Base-by-base conservation (phyloP, 2,888 invertebrate species). In the Eupithecia subumbrata region DNA sequence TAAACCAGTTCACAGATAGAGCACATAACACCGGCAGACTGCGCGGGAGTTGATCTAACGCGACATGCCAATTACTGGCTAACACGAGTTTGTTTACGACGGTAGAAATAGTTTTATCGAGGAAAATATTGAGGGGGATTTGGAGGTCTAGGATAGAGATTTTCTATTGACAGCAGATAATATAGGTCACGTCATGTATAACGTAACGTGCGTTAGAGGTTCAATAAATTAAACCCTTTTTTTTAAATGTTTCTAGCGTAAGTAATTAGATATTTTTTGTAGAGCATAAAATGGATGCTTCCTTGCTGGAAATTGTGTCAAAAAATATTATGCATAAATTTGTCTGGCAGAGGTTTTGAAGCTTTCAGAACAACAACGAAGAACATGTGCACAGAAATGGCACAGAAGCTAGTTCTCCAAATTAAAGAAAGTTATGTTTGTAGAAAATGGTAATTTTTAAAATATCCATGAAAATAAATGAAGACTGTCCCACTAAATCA, bases 21-120 rank as follows among this genome's bases (percentile, higher is more conserved):
- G 34, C 56, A 69, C 72, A 66, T 69, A 69, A 76, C 71, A 70
- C 1, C 22, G 74, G 74, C 11, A 73, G 75, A 56, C 63, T 76
- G 82, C 82, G 82, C 85, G 81, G 79, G 84, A 83, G 85, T 84
- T 85, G 83, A 87, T 88, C 84, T 87, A 88, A 89, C 85, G 84
- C 86, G 85, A 87, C 87, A 82, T 78, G 79, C 79, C 83, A 84
- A 88, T 88, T 89, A 88, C 86, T 81, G 80, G 73, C 78, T 81
- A 78, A 82, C 80, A 79, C 80, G 69, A 64, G 56, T 43, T 60
- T 79, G 80, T 79, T 79, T 79, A 75, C 77, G 75, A 76, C 71
- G 66, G 73, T 72, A 56, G 69, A 25, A 77, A 77, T 74, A 77
- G 72, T 74, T 77, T 76, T 77, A 79, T 76, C 60, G 69, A 72